Evolutionary conservation across 2,797 vertebrate species (phyloP).

Genomic region (Anableps anableps): DNA sequence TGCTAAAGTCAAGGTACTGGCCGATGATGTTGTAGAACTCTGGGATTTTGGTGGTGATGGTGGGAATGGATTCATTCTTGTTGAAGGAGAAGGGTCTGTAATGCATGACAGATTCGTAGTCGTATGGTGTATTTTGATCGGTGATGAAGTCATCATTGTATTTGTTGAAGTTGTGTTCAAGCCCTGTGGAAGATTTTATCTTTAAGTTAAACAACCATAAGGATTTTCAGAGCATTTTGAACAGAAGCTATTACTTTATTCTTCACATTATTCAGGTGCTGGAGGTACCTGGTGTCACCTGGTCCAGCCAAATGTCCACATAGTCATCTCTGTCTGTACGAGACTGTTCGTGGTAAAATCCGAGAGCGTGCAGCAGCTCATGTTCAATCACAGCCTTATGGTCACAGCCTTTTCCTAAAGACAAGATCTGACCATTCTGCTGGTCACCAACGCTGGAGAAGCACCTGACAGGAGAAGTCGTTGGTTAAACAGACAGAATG

Average conservation of each 20-base stretch:
- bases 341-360: conserved; percentile 92
- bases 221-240: background rate
- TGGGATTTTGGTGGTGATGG: conserved; percentile 91
- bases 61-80: conserved; percentile 83
- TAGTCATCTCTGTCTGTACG: conserved; percentile 91
- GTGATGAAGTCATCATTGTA: conserved; percentile 86
- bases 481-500: background rate
- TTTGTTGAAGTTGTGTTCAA: conserved; percentile 87
- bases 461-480: conserved; percentile 75
- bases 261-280: background rate
- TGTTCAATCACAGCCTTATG: conserved; percentile 89
- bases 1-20: conserved; percentile 90
- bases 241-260: background rate
- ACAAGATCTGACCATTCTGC: conserved; percentile 86
- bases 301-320: conserved; percentile 88
- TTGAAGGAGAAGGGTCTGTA: conserved; percentile 90
- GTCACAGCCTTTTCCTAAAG: conserved; percentile 86
- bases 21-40: conserved; percentile 88
- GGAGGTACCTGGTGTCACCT: conserved; percentile 82
- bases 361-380: conserved; percentile 88
- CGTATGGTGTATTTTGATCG: conserved; percentile 92
- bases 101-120: conserved; percentile 95
- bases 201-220: background rate
- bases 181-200: conserved; percentile 68
- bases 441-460: conserved; percentile 89